Evolutionary conservation across 2,113 vertebrate genomes (phyloP).

Genomic region (Sander vitreus): DNA sequence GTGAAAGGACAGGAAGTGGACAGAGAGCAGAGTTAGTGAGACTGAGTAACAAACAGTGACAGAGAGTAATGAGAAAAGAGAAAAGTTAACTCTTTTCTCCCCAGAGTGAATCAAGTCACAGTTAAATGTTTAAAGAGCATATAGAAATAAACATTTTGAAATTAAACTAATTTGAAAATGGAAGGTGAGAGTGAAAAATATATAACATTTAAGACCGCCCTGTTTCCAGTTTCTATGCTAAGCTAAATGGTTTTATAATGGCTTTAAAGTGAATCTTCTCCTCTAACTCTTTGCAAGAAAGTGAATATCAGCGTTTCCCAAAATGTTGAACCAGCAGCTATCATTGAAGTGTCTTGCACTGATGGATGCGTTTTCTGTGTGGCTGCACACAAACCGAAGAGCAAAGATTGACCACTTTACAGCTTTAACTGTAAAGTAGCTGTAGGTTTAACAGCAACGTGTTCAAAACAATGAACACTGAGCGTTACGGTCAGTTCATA

Average conservation of each 20-base stretch:
- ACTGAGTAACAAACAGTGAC: not conserved
- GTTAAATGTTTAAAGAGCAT: not conserved
- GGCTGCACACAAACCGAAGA: not conserved
- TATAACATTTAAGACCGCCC: no score
- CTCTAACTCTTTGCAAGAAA: not conserved
- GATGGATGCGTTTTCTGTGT: not conserved
- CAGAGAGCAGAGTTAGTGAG: not conserved
- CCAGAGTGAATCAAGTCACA: not conserved
- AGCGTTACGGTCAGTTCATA: not conserved
- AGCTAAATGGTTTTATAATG: not conserved
- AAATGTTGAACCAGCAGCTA: not conserved
- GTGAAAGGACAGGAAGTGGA: constrained; percentile 44
- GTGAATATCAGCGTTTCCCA: not conserved
- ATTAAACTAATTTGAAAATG: no score
- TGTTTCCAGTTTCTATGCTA: not conserved
- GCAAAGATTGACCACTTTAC: not conserved
- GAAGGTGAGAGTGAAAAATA: no score
- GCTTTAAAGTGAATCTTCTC: not conserved
- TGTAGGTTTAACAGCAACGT: not conserved
- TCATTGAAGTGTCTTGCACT: no score
- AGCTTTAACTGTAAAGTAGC: not conserved
- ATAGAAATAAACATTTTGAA: not conserved
- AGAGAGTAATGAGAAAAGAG: not conserved
- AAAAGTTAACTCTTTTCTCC: not conserved
- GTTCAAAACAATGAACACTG: not conserved